These are phyloP conservation scores for Pagrus major DNA, from an alignment of 2,113 vertebrate genomes.

Conservation along the genomic window DNA sequence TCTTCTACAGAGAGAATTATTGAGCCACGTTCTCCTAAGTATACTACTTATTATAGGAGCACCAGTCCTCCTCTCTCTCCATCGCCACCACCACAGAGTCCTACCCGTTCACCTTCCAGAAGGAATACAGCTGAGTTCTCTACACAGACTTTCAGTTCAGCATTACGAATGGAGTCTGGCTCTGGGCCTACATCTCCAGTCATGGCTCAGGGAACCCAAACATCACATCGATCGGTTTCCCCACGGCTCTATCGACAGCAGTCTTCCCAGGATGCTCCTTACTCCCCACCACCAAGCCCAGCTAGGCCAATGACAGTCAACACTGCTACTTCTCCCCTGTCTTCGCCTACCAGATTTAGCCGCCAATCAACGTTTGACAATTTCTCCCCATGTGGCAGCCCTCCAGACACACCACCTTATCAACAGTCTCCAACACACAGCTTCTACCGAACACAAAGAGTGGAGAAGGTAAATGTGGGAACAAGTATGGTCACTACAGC, in stretches of 20 bases:
- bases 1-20: slow-evolving; percentile 78
- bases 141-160: slow-evolving; percentile 89
- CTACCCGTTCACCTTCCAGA: slow-evolving; percentile 85
- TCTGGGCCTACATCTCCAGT: slow-evolving; percentile 83
- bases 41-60: slow-evolving; percentile 88
- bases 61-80: slow-evolving; percentile 94
- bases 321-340: slow-evolving; percentile 90
- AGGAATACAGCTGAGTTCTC: slow-evolving; percentile 91
- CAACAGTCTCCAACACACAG: slow-evolving; percentile 79
- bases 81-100: slow-evolving; percentile 90
- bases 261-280: slow-evolving; percentile 90
- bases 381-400: slow-evolving; percentile 88
- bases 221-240: slow-evolving; percentile 83
- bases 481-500: slow-evolving; percentile 85
- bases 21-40: slow-evolving; percentile 83
- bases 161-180: slow-evolving; percentile 75
- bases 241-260: slow-evolving; percentile 90
- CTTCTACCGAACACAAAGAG: slow-evolving; percentile 84
- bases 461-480: slow-evolving; percentile 84
- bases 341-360: slow-evolving; percentile 89
- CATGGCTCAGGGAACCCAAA: slow-evolving; percentile 93
- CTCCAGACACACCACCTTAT: slow-evolving; percentile 85
- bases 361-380: slow-evolving; percentile 87
- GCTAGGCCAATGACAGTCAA: slow-evolving; percentile 88
- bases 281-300: slow-evolving; percentile 88